Conservation (phyloP, 2,888 invertebrate genomes). For the Steinernema hermaphroditum region DNA sequence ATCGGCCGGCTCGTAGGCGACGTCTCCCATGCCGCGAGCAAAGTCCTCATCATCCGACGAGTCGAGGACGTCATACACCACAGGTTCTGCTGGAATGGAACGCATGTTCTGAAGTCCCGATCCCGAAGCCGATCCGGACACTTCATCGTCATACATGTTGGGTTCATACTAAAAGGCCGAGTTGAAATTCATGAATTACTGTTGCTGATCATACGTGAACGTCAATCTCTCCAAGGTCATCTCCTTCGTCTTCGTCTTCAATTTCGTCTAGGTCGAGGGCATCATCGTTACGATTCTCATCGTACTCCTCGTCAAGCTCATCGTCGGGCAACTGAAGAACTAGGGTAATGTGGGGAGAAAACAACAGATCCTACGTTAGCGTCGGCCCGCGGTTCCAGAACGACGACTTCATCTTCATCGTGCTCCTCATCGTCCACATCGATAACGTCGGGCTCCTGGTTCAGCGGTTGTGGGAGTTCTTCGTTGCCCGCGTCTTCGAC, state of each 20-base stretch:
- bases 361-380: slow-evolving; percentile 15
- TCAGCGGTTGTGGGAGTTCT: not conserved
- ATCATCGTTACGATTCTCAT: not conserved
- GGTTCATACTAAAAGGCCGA: not conserved
- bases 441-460: slow-evolving; percentile 1
- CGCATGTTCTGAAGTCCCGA: not conserved
- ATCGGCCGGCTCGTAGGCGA: slow-evolving; percentile 8
- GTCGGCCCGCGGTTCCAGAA: not conserved
- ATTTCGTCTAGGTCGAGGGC: not conserved
- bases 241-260: not conserved
- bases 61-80: not conserved
- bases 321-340: slow-evolving; percentile 27
- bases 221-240: not conserved
- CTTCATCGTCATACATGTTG: not conserved
- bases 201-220: not conserved
- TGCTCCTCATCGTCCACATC: not conserved
- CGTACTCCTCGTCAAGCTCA: slow-evolving; percentile 11
- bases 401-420: not conserved
- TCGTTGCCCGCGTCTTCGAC: not conserved
- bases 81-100: not conserved
- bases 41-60: slow-evolving; percentile 1
- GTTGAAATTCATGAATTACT: too few relatives aligned
- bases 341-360: too few relatives aligned
- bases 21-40: not conserved
- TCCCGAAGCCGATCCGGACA: not conserved